Conservation (phyloP, 2,888 invertebrate genomes). For the Coenonympha arcania region DNA sequence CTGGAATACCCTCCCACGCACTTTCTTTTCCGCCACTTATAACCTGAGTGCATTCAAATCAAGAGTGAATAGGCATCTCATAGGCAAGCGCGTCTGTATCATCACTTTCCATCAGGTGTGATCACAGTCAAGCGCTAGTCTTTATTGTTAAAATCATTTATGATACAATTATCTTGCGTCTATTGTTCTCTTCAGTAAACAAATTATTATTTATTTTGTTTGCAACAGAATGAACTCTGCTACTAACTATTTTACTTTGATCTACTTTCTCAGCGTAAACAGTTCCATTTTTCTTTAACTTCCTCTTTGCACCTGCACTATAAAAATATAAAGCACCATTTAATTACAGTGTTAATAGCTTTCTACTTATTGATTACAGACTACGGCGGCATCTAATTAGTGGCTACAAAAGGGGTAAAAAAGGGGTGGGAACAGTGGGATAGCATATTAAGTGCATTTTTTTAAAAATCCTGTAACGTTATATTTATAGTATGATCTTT, state of each 20-base stretch:
- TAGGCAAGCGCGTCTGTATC: no score
- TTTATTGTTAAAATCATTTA: no score
- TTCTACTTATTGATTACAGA: constrained; percentile 1
- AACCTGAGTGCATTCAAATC: no score
- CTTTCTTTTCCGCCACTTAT: no score
- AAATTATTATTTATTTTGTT: constrained; percentile 4
- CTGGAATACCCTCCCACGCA: no score
- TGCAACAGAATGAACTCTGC: constrained; percentile 33
- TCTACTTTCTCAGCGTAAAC: constrained; percentile 30
- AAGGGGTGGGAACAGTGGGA: no score
- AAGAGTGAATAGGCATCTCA: no score
- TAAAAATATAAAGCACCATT: not conserved
- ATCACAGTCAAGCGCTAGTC: no score
- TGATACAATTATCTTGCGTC: not conserved
- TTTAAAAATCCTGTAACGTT: no score
- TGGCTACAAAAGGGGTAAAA: not conserved
- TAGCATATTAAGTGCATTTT: not conserved
- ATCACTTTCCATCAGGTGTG: no score
- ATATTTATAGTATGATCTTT: no score
- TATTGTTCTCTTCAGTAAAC: not conserved
- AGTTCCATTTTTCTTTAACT: constrained; percentile 19
- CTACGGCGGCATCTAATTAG: not conserved
- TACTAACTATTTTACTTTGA: constrained; percentile 39
- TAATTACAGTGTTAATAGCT: not conserved
- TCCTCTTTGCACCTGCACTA: not conserved